Percentiles rank a stretch among this genome's conserved stretches.
Evolutionary conservation across 2,888 invertebrate genomes (phyloP).

Genomic region (Dysmachus trigonus): DNA sequence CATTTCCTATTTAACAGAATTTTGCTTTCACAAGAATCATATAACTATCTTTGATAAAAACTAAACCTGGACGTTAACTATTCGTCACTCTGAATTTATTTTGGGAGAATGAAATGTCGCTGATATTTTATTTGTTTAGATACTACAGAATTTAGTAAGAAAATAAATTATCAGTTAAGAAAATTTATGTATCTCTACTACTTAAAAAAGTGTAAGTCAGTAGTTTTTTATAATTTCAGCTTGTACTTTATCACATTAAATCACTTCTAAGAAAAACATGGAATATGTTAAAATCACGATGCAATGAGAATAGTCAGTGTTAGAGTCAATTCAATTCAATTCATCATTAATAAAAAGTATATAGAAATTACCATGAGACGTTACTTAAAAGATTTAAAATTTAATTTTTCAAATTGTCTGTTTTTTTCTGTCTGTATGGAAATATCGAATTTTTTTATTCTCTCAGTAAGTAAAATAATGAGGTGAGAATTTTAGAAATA

Average conservation of each 20-base stretch:
- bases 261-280: not conserved
- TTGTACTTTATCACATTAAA: not conserved
- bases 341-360: not conserved
- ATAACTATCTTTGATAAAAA: too few species aligned
- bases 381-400: not conserved
- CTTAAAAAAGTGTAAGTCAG: not conserved
- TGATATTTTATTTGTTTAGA: not conserved
- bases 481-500: constrained; percentile 29
- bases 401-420: not conserved
- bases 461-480: not conserved
- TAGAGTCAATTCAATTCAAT: constrained; percentile 15
- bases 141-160: not conserved
- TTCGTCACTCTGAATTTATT: not conserved
- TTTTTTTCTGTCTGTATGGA: not conserved
- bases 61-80: not conserved
- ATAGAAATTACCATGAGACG: constrained; percentile 11
- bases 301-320: not conserved
- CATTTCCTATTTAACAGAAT: too few species aligned
- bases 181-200: not conserved
- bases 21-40: too few species aligned
- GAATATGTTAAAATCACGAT: constrained; percentile 28
- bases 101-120: not conserved
- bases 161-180: not conserved
- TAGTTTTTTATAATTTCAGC: not conserved
- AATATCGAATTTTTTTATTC: not conserved